A percentile compares a stretch with the other conserved stretches of the same genome.
Conservation (phyloP, 23 tunicate species). For the Styela clava region DNA sequence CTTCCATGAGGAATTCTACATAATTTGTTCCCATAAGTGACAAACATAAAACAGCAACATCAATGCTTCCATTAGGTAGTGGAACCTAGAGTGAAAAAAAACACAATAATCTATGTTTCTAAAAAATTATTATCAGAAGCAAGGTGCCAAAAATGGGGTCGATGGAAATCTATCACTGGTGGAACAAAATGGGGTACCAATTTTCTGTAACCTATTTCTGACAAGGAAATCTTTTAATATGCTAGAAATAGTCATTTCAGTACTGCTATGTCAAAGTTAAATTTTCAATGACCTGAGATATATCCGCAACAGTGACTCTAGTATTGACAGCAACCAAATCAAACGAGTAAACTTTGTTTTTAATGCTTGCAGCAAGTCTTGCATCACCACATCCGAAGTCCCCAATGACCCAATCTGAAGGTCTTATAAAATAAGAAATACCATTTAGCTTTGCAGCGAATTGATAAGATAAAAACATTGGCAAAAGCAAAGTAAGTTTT, state of each 20-base stretch:
- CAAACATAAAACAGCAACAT: slow-evolving; percentile 74
- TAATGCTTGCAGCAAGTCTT: slow-evolving; percentile 53
- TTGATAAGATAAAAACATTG: no score
- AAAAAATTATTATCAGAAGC: background rate
- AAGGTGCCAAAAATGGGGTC: background rate
- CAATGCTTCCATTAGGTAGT: slow-evolving; percentile 42
- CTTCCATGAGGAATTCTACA: slow-evolving; percentile 59
- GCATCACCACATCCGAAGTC: slow-evolving; percentile 97
- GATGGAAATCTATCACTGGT: no score
- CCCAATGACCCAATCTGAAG: slow-evolving; percentile 60
- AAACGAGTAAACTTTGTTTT: slow-evolving; percentile 72
- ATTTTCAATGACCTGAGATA: slow-evolving; percentile 64
- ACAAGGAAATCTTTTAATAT: no score
- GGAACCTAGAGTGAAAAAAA: slow-evolving; percentile 50
- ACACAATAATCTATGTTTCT: background rate
- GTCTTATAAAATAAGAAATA: slow-evolving; percentile 18
- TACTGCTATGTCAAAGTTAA: no score
- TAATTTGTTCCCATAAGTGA: slow-evolving; percentile 85
- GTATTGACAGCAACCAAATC: slow-evolving; percentile 64
- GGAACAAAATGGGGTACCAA: no score
- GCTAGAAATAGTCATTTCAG: no score
- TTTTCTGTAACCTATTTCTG: no score
- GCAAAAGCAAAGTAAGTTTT: no score
- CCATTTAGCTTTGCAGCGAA: no score
- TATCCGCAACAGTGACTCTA: slow-evolving; percentile 76